Percentiles rank a stretch among this genome's conserved stretches.
phyloP scores from a whole-genome alignment of 2,797 vertebrate species.

The Sardinella longiceps region DNA sequence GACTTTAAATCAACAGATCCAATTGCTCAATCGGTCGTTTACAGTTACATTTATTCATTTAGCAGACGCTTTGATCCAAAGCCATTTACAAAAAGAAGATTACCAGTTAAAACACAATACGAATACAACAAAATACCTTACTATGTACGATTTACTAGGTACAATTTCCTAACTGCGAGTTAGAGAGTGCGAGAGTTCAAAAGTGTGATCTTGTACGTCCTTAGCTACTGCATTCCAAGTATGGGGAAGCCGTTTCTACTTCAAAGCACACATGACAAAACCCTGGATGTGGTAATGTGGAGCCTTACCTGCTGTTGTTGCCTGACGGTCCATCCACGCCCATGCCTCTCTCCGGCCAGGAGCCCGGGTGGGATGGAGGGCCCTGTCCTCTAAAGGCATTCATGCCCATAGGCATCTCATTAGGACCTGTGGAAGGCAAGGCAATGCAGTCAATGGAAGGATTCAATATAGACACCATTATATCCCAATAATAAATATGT shows the following conservation, averaged over 20 bases:
- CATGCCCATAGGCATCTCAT: constrained; percentile 84
- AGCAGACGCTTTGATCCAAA: no score
- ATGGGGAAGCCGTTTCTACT: no score
- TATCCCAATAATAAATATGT: no score
- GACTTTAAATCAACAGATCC: not conserved
- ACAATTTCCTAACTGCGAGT: no score
- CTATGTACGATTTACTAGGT: no score
- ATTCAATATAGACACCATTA: not conserved
- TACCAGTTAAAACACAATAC: no score
- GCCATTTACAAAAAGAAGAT: no score
- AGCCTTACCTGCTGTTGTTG: constrained; percentile 82
- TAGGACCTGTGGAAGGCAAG: constrained; percentile 71
- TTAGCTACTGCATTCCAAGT: no score
- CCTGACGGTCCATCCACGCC: constrained; percentile 77
- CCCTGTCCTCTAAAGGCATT: constrained; percentile 82
- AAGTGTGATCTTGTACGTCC: no score
- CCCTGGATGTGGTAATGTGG: not conserved
- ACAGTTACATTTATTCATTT: no score
- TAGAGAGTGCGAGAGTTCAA: no score
- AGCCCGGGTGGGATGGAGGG: constrained; percentile 80
- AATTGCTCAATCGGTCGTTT: not conserved
- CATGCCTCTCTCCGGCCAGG: constrained; percentile 87
- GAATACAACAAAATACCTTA: no score
- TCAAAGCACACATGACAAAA: not conserved
- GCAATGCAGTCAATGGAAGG: constrained; percentile 41